These are phyloP conservation scores for Megaceryle alcyon DNA, from an alignment of 2,797 vertebrate genomes.

Conservation along the genomic window DNA sequence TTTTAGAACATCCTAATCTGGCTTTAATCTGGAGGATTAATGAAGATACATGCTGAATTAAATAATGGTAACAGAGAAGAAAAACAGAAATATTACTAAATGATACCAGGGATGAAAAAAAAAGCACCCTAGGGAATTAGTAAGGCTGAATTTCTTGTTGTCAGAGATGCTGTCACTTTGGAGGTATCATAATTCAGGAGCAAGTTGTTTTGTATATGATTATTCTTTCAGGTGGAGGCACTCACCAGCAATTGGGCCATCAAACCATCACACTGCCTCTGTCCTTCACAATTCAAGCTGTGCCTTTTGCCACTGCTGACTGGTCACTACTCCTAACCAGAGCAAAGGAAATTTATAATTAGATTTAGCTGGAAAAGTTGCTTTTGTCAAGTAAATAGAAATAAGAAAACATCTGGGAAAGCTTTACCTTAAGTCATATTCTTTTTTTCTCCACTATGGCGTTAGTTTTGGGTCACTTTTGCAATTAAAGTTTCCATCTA, in stretches of 20 bases:
- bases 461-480: neutral
- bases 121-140: neutral
- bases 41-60: neutral
- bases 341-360: neutral
- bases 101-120: fast-evolving
- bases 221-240: neutral
- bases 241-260: neutral
- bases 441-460: neutral
- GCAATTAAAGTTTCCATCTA: neutral
- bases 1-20: slow-evolving; percentile 14
- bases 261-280: neutral
- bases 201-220: neutral
- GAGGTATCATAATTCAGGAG: neutral
- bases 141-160: neutral
- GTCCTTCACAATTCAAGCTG: neutral
- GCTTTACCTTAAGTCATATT: neutral
- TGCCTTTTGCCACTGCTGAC: neutral
- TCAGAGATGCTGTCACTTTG: neutral
- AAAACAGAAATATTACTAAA: neutral
- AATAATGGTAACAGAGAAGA: neutral
- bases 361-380: neutral
- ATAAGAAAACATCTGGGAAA: neutral
- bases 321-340: neutral
- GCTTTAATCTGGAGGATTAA: slow-evolving; percentile 60
- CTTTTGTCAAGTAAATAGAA: slow-evolving; percentile 9